Base-by-base conservation (phyloP, 2,113 vertebrate genomes). In the Camelus dromedarius region DNA sequence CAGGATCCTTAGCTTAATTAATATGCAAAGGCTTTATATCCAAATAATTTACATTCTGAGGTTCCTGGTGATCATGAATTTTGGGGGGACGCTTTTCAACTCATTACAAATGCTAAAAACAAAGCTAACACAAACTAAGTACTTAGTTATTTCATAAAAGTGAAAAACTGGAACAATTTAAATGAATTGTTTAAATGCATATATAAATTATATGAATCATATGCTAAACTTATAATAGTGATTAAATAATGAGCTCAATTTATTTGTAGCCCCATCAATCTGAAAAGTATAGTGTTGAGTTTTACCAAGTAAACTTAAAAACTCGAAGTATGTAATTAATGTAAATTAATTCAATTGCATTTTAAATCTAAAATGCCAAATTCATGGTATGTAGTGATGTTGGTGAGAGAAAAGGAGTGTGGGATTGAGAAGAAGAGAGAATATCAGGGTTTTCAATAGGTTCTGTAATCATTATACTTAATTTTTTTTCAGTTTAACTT, bases 401-500 rank as follows among this genome's bases (percentile, higher is more conserved):
- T 72, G 38, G 18, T 82, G 30, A 46, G 8, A 79, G 12, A 69
- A 14, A 7, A 80, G 7, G 4, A 9, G 3, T 35, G 24, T 9
- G 32, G 0, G 2, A 28, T 4, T 66, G 19, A 24, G 20, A 22
- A 83, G 64, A 52, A 77, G 16, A 79, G n/a, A 50, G 7, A 69
- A 64, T 35, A 72, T 32, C 6, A 81, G 5, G 5, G 24, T 67
- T 13, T 73, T 89, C 26, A 84, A 79, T 4, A 64, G n/a, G 10
- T 56, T 84, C 24, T 89, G 0, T 32, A n/a, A 89, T 46, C 69
- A 30, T 67, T 67, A 73, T 11, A 79, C 26, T 56, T 62, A 83
- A 60, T 58, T 46, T 82, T 81, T 81, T 82, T 91, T 56, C 20
- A 77, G 19, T 76, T 82, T 56, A 91, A 91, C 64, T 76, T 82